Conservation (phyloP, 2,113 vertebrate species). For the Cryptotis parvus region DNA sequence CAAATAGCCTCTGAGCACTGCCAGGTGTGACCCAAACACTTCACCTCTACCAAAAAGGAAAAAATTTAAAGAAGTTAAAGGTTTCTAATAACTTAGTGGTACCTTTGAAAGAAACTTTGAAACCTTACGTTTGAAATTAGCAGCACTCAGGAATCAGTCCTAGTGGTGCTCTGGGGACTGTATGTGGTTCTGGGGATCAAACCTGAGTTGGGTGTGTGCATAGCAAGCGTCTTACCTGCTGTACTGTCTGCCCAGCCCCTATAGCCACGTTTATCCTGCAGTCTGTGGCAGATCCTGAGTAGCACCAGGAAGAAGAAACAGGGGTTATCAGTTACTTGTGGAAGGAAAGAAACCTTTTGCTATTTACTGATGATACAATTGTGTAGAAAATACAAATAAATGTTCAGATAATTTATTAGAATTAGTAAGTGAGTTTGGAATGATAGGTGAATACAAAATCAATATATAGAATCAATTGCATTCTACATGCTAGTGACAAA, state of each 20-base stretch:
- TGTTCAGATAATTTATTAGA: constrained; percentile 49
- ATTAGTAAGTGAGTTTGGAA: constrained; percentile 58
- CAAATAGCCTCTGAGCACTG: too few relatives aligned
- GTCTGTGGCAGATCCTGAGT: neutral
- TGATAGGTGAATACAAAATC: constrained; percentile 63
- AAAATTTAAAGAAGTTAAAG: constrained; percentile 24
- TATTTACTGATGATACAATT: constrained; percentile 46
- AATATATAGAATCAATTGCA: constrained; percentile 55
- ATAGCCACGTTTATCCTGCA: neutral
- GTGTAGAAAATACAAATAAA: constrained; percentile 43
- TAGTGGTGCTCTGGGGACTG: neutral
- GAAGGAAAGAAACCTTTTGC: neutral
- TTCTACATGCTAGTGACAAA: constrained; percentile 56
- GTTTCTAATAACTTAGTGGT: neutral
- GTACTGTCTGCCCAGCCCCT: neutral
- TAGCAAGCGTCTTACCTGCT: neutral
- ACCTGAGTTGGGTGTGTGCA: neutral
- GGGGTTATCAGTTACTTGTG: neutral
- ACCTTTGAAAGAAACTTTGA: constrained; percentile 28
- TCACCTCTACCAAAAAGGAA: neutral
- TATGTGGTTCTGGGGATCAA: neutral
- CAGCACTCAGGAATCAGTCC: neutral
- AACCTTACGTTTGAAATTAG: constrained; percentile 1
- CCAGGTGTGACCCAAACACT: neutral
- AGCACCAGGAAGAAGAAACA: neutral